Evolutionary conservation across 2,113 vertebrate genomes (phyloP), one percentile per base, ranked within the genome.

Genomic region (Symphodus melops): DNA sequence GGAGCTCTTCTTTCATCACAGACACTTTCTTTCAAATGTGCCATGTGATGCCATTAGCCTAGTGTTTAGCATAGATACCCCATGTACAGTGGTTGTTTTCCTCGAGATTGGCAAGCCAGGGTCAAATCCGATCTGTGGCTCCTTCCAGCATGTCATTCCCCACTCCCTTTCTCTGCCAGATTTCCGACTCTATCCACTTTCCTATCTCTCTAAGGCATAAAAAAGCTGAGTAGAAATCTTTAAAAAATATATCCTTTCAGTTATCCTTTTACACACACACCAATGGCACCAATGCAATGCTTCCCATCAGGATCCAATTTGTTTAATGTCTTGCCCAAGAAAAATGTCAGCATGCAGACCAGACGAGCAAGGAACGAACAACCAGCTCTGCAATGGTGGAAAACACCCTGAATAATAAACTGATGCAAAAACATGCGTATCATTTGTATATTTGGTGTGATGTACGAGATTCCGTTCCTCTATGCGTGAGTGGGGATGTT

Each of bases 341-440:
- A 46, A 33, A 39, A 7, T 25, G 48, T 48, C 11, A 1, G 33
- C 44, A 51, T 19, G 16, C 48, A 53, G 21, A 53, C 33, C 41
- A 48, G 11, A 71, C 16, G 68, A 51, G 23, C 25, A 25, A 61
- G 71, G 41, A 46, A 61, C 20, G 0, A 55, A 62, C 23, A 12
- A 61, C 46, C 13, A 54, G 16, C 20, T 39, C 23, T 61, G 25
- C n/a, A 16, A 62, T 6, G 53, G 9, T 20, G 17, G 37, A 68
- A 2, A 0, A 21, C n/a, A 36, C 20, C 42, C 19, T 63, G 21
- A 58, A 51, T 69, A 77, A 33, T 63, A 51, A 63, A 57, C 0
- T 17, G n/a, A 60, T 60, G n/a, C 54, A 42, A 78, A 72, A 42
- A 46, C 64, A 58, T 5, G 4, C 8, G 44, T 65, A 70, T 51